Conservation (phyloP, 2,797 vertebrate species). For the Lindbergichthys nudifrons region DNA sequence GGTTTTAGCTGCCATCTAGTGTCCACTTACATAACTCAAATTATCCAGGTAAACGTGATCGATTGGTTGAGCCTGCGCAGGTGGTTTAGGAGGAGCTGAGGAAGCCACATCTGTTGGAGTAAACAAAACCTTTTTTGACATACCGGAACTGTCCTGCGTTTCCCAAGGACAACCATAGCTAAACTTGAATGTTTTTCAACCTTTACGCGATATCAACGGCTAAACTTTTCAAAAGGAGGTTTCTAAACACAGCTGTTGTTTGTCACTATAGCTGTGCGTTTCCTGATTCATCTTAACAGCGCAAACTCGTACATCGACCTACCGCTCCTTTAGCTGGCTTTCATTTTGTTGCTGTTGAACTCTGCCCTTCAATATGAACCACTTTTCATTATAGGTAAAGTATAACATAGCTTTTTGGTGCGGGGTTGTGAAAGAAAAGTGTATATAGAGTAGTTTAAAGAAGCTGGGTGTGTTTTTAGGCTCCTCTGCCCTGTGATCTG, state of each 20-base stretch:
- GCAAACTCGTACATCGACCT: conserved; percentile 24
- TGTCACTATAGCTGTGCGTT: conserved; percentile 17
- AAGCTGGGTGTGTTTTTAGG: background rate
- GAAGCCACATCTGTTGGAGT: conserved; percentile 35
- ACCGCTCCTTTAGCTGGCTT: conserved; percentile 4
- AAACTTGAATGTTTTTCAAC: background rate
- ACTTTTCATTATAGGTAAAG: conserved; percentile 11
- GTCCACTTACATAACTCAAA: conserved; percentile 12
- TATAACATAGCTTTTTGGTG: background rate
- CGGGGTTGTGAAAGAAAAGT: background rate
- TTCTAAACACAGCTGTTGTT: background rate
- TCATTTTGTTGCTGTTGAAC: conserved; percentile 22
- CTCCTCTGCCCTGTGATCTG: conserved; percentile 6
- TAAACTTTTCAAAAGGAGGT: background rate
- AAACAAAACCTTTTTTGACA: conserved; percentile 48
- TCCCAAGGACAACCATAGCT: background rate
- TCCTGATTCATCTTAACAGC: conserved; percentile 48
- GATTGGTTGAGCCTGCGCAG: conserved; percentile 79
- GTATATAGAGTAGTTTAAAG: background rate
- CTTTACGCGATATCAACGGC: background rate
- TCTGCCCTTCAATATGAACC: conserved; percentile 7
- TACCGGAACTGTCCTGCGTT: background rate
- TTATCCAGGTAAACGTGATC: conserved; percentile 68
- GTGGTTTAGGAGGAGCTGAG: conserved; percentile 50
- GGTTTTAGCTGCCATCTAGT: conserved; percentile 71